phyloP scores from a whole-genome alignment of 2,113 vertebrate species.

The human region DNA sequence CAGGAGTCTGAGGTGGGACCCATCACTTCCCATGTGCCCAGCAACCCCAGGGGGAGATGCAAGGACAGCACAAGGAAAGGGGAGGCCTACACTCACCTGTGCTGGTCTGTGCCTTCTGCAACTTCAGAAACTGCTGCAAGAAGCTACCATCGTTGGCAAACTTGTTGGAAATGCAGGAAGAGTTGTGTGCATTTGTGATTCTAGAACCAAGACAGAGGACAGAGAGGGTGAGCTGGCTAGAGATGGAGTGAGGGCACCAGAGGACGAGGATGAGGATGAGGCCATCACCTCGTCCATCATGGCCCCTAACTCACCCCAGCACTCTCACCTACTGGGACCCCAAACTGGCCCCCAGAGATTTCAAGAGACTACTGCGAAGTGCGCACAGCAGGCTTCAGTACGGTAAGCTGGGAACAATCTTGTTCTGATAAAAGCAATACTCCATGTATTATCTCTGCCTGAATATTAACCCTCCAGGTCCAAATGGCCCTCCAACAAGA shows the following conservation, averaged over 20 bases:
- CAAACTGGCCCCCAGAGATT: background rate
- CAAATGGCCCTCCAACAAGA: background rate
- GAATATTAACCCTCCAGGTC: background rate
- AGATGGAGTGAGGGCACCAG: background rate
- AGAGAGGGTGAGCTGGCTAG: background rate
- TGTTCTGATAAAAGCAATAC: background rate
- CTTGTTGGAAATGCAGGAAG: slow-evolving; percentile 89
- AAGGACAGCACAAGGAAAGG: background rate
- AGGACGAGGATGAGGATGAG: background rate
- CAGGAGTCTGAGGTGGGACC: background rate
- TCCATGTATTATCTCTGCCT: background rate
- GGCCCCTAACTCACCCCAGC: background rate
- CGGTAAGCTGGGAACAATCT: background rate
- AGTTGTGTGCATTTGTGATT: slow-evolving; percentile 78
- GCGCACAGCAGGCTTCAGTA: background rate
- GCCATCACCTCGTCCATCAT: accelerated
- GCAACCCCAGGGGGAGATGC: background rate
- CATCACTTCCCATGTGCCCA: background rate
- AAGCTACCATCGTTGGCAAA: slow-evolving; percentile 98
- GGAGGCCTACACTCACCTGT: slow-evolving; percentile 61
- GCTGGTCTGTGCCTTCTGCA: slow-evolving; percentile 92
- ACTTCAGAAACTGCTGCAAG: slow-evolving; percentile 96
- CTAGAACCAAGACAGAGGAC: slow-evolving; percentile 69
- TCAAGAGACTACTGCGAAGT: background rate
- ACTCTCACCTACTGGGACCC: background rate